Percentiles rank a stretch among this genome's conserved stretches.
Evolutionary conservation across 2,888 invertebrate species (phyloP).

Genomic region (Argyresthia albistria): DNA sequence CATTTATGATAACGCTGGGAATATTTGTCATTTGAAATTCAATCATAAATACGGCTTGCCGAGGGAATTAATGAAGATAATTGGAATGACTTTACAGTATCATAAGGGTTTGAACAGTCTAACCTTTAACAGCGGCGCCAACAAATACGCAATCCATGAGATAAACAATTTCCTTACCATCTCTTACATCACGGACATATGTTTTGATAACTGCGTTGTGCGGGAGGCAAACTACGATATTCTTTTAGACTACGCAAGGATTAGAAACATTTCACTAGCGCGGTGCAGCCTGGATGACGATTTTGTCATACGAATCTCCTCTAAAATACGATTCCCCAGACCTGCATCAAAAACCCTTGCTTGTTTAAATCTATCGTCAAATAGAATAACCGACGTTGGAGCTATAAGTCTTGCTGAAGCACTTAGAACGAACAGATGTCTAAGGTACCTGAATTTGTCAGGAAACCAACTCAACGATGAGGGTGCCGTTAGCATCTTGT

Average conservation of each 20-base stretch:
- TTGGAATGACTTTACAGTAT: neutral
- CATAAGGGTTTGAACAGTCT: neutral
- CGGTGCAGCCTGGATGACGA: constrained; percentile 34
- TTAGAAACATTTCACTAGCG: constrained; percentile 27
- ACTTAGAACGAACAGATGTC: constrained; percentile 30
- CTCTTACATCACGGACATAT: neutral
- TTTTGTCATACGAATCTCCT: constrained; percentile 24
- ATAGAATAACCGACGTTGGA: constrained; percentile 38
- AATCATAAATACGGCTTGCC: neutral
- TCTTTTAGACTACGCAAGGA: neutral
- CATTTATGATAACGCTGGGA: too few relatives aligned
- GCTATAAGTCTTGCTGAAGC: constrained; percentile 24
- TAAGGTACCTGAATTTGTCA: constrained; percentile 20
- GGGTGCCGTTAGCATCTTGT: neutral
- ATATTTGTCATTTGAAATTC: too few relatives aligned
- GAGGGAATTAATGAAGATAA: neutral
- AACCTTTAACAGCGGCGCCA: neutral
- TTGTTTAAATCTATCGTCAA: constrained; percentile 36
- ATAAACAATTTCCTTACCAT: neutral
- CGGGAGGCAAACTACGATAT: neutral
- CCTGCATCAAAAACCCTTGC: constrained; percentile 28
- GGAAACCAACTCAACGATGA: neutral
- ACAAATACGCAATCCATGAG: neutral
- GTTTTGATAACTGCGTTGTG: neutral
- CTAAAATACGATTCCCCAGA: constrained; percentile 17